Conservation (phyloP, 1,140 invertebrate species). For the Drosophila erecta region DNA sequence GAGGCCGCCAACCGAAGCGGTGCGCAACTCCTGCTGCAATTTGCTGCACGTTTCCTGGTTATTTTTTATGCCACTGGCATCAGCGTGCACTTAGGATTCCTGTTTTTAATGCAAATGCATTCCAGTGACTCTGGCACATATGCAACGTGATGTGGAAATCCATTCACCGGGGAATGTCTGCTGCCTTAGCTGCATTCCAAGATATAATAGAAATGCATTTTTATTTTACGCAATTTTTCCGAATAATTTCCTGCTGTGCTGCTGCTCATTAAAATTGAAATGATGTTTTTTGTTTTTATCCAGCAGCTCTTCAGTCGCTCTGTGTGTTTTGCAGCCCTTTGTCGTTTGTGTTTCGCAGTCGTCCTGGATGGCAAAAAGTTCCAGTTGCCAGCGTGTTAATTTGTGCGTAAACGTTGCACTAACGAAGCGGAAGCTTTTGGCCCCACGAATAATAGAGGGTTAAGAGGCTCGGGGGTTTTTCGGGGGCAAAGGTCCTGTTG, state of each 20-base stretch:
- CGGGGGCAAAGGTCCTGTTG: neutral
- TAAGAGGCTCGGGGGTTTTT: constrained; percentile 1
- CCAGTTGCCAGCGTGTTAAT: constrained; percentile 76
- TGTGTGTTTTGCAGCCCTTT: constrained; percentile 47
- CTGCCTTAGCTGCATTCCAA: constrained; percentile 22
- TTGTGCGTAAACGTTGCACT: constrained; percentile 78
- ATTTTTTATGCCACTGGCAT: constrained; percentile 43
- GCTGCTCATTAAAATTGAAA: constrained; percentile 76
- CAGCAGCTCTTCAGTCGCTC: constrained; percentile 2
- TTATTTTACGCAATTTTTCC: constrained; percentile 44
- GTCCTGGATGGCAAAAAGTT: constrained; percentile 59
- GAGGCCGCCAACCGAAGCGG: neutral
- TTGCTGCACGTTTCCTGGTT: constrained; percentile 6
- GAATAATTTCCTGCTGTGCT: constrained; percentile 35
- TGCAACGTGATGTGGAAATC: constrained; percentile 45
- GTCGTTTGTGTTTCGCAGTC: constrained; percentile 61
- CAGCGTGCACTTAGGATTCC: constrained; percentile 27
- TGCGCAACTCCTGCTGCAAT: neutral
- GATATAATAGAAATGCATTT: constrained; percentile 49
- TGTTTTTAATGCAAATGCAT: constrained; percentile 34
- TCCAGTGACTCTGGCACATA: constrained; percentile 32
- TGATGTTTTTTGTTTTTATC: constrained; percentile 61
- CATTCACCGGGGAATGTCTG: constrained; percentile 33
- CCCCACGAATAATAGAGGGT: constrained; percentile 3
- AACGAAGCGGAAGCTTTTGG: constrained; percentile 71